Percentiles rank a stretch among this genome's conserved stretches.
Evolutionary conservation across 1,140 invertebrate species (phyloP).

Genomic region (Drosophila tropicalis): DNA sequence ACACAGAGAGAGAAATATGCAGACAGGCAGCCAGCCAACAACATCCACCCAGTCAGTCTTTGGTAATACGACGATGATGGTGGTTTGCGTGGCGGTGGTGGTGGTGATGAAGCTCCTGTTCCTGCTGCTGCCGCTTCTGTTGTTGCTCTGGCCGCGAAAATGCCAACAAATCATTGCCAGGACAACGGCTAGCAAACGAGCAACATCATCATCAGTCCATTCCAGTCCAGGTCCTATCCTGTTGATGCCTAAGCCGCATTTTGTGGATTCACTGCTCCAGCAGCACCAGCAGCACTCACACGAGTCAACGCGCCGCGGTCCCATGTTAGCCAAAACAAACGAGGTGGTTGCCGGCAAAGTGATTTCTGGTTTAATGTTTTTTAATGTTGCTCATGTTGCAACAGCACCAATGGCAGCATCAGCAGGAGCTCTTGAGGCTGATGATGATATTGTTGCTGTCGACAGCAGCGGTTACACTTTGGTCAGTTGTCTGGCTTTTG

Average conservation of each 20-base stretch:
- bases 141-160: constrained; percentile 55
- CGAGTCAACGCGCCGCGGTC: constrained; percentile 27
- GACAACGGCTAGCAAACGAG: constrained; percentile 45
- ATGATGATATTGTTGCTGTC: constrained; percentile 81
- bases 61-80: constrained; percentile 72
- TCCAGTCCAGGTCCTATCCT: constrained; percentile 37
- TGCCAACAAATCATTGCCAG: constrained; percentile 78
- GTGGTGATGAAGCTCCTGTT: constrained; percentile 13
- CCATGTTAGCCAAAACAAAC: constrained; percentile 61
- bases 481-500: constrained; percentile 58
- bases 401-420: constrained; percentile 16
- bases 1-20: too few relatives aligned
- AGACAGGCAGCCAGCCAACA: background rate
- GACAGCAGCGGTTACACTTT: constrained; percentile 74
- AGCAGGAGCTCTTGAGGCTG: constrained; percentile 57
- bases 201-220: constrained; percentile 60
- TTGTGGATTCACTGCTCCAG: constrained; percentile 64
- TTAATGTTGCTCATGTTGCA: constrained; percentile 80
- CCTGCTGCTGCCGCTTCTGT: background rate
- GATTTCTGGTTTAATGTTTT: constrained; percentile 81
- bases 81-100: constrained; percentile 24
- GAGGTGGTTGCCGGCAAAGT: constrained; percentile 76
- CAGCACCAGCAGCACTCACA: constrained; percentile 22
- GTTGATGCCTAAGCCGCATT: constrained; percentile 76
- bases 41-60: constrained; percentile 43